phyloP scores from a whole-genome alignment of 1,140 invertebrate species.

The Berghia stephanieae region DNA sequence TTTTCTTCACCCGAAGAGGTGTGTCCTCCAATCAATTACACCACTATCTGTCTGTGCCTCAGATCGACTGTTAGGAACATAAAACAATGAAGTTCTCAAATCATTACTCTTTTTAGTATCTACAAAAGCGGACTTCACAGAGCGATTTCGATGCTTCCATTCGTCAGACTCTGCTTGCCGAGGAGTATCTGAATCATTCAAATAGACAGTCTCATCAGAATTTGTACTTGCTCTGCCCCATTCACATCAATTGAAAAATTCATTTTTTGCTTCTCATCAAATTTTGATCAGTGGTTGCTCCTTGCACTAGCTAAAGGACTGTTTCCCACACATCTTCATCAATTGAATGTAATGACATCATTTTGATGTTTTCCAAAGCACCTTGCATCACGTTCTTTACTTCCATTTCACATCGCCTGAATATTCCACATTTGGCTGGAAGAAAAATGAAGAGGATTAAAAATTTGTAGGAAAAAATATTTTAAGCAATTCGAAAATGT shows the following conservation, averaged over 20 bases:
- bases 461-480: not conserved
- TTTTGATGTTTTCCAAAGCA: slow-evolving; percentile 25
- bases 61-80: not conserved
- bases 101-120: no score
- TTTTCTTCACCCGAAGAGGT: no score
- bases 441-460: not conserved
- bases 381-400: slow-evolving; percentile 19
- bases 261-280: not conserved
- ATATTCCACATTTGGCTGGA: slow-evolving; percentile 25
- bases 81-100: no score
- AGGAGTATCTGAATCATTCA: not conserved
- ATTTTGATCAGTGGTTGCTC: not conserved
- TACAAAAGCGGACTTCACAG: no score
- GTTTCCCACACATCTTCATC: not conserved
- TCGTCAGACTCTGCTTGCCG: not conserved
- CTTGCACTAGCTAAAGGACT: no score
- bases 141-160: no score
- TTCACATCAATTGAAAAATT: not conserved
- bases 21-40: not conserved
- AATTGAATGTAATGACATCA: not conserved
- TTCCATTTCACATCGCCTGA: slow-evolving; percentile 27
- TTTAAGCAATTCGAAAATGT: no score
- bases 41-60: not conserved
- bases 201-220: not conserved
- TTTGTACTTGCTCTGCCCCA: not conserved